Evolutionary conservation across 1,140 invertebrate genomes (phyloP), one percentile per base, ranked within the genome.

Genomic region (Eriocheir sinensis): DNA sequence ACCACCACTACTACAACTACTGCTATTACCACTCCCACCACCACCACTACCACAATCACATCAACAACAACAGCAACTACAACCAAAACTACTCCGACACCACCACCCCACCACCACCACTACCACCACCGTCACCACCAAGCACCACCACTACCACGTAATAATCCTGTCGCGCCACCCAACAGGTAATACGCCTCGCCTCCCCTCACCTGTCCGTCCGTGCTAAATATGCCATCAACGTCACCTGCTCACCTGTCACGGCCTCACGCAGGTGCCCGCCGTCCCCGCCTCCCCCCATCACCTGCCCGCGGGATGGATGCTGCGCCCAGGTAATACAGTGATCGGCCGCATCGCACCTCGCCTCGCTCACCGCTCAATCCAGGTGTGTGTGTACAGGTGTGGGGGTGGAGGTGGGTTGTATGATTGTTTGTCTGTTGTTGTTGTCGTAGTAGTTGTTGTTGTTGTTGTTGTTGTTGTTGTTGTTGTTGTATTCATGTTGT

Each of bases 191-290:
- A 72, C 60, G 60, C 6, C 60, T 72, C 27, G 60, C 60, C 6
- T 72, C 60, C 60, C 60, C 27, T 72, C 60, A 72, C 60, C 60
- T 72, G 60, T 72, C 60, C 60, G 60, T 12, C 4, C 27, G 60
- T 72, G 21, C 60, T 72, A 72, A 72, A 72, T 72, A 72, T 72
- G 60, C 60, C 60, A 72, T 72, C 60, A 72, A 72, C 60, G 27
- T 72, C 60, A 72, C 3, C 60, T 72, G 60, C 21, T 72, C 60
- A 72, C 60, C 60, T 72, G 60, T 72, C 60, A 72, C 48, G 12
- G 60, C 60, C 27, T 72, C 60, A 72, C 60, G 60, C 60, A 72
- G 60, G 60, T n/a, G n/a, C 60, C 27, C 17, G 27, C 60, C 21
- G n/a, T n/a, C 27, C 17, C 4, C 60, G n/a, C n/a, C 60, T n/a